These are phyloP conservation scores for Nyctereutes procyonoides DNA, from an alignment of 2,113 vertebrate species.

Conservation along the genomic window DNA sequence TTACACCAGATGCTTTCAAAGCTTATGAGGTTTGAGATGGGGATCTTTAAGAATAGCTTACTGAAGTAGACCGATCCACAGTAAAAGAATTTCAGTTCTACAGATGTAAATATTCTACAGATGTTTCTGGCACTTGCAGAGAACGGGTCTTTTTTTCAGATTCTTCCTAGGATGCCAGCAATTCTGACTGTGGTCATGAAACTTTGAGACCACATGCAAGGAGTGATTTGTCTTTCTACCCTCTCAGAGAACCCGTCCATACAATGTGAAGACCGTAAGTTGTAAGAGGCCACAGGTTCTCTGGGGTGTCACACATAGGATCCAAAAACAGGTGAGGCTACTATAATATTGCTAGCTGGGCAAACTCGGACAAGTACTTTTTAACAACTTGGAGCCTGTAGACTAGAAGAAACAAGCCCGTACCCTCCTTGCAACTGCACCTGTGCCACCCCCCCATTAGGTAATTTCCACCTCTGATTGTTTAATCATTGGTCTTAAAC, in stretches of 20 bases:
- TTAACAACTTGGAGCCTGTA: not conserved
- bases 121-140: not conserved
- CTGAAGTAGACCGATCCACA: not conserved
- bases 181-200: not conserved
- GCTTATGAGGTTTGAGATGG: not conserved
- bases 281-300: not conserved
- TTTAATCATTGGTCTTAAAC: not conserved
- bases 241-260: not conserved
- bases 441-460: not conserved
- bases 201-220: not conserved
- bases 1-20: not conserved
- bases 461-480: not conserved
- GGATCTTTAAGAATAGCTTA: not conserved
- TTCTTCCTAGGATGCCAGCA: not conserved
- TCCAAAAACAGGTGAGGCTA: not conserved
- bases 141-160: not conserved
- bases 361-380: not conserved
- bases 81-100: conserved; percentile 11
- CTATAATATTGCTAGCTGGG: not conserved
- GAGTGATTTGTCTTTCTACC: not conserved
- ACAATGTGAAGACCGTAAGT: not conserved
- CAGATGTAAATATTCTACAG: not conserved
- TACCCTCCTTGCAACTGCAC: not conserved
- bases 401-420: not conserved
- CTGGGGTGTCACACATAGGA: not conserved